phyloP scores from a whole-genome alignment of 2,113 vertebrate genomes.

The Alligator mississippiensis region DNA sequence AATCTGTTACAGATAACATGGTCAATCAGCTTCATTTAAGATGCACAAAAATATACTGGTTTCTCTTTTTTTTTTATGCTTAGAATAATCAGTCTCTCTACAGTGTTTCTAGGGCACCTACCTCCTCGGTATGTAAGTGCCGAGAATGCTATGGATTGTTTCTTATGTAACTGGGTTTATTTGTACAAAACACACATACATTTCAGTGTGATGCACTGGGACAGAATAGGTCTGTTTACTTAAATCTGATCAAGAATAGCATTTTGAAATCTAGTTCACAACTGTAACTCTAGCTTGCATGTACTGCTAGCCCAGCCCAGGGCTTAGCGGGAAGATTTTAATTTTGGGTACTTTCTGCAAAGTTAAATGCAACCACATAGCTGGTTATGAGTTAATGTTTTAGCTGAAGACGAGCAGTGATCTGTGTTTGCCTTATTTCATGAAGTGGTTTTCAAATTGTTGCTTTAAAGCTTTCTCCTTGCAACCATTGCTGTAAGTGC shows the following conservation, averaged over 20 bases:
- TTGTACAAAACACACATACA: conserved; percentile 71
- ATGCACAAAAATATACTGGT: conserved; percentile 23
- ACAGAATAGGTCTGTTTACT: conserved; percentile 68
- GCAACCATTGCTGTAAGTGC: conserved; percentile 39
- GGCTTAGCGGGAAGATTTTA: conserved; percentile 3
- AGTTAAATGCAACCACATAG: conserved; percentile 62
- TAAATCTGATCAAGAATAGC: conserved; percentile 58
- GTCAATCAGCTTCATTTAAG: conserved; percentile 69
- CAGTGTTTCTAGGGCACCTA: conserved; percentile 62
- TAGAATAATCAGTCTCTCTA: conserved; percentile 31
- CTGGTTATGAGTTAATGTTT: conserved; percentile 6
- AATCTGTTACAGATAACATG: conserved; percentile 73
- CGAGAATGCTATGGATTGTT: conserved; percentile 53
- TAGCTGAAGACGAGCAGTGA: conserved; percentile 2
- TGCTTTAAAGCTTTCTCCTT: conserved; percentile 15
- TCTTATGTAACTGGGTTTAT: conserved; percentile 62
- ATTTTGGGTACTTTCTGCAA: conserved; percentile 54
- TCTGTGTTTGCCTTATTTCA: conserved; percentile 71
- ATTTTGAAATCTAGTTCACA: conserved; percentile 61
- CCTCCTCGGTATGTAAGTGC: conserved; percentile 50
- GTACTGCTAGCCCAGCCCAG: not conserved
- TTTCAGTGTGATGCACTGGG: conserved; percentile 76
- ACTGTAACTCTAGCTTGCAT: conserved; percentile 29
- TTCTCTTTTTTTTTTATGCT: not conserved
- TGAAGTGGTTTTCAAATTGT: not conserved